phyloP scores from a whole-genome alignment of 2,113 vertebrate species.

The Alexandromys fortis region DNA sequence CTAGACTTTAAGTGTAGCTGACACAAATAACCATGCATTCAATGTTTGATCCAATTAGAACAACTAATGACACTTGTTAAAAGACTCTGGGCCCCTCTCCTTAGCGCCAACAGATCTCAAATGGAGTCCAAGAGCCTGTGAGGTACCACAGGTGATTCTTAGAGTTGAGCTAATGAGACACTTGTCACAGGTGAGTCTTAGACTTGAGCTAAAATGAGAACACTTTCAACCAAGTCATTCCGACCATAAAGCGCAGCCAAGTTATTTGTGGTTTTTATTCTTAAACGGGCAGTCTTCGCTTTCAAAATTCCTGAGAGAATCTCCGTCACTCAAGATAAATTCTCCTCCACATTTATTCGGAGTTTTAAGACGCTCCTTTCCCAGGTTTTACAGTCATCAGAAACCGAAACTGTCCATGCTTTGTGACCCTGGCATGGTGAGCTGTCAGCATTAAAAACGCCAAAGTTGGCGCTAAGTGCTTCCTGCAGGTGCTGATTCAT shows the following conservation, averaged over 20 bases:
- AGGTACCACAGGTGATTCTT: background rate
- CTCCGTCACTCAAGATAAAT: background rate
- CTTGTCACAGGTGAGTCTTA: background rate
- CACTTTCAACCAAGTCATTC: background rate
- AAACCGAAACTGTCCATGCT: background rate
- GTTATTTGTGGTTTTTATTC: background rate
- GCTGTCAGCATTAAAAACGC: background rate
- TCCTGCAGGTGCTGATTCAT: slow-evolving; percentile 62
- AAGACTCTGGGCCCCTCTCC: background rate
- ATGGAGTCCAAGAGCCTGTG: background rate
- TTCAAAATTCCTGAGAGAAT: background rate
- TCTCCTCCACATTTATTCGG: background rate
- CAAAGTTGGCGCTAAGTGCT: background rate
- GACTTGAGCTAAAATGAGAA: background rate
- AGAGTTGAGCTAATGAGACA: background rate
- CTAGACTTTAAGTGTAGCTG: background rate
- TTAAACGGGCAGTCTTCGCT: background rate
- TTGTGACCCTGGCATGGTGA: background rate
- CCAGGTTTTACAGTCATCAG: background rate
- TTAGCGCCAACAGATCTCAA: background rate
- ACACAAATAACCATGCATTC: background rate
- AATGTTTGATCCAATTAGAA: background rate
- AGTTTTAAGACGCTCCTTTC: background rate
- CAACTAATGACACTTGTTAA: background rate
- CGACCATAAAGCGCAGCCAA: background rate